Evolutionary conservation across 2,113 vertebrate species (phyloP).

Genomic region (Ploceus nigricollis): DNA sequence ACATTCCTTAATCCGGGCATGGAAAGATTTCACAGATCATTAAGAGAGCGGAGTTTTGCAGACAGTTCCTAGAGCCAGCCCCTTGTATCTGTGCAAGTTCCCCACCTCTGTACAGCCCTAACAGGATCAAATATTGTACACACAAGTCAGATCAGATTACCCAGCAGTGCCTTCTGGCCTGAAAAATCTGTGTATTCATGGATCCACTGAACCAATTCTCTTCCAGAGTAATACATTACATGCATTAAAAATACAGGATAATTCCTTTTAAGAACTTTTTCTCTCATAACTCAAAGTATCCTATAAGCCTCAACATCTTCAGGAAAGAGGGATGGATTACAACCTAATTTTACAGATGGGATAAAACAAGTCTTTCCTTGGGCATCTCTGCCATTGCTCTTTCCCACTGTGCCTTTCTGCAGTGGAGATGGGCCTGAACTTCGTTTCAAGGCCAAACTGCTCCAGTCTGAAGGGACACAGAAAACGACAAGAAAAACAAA

Average conservation of each 20-base stretch:
- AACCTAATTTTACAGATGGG: background rate
- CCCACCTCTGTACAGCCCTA: background rate
- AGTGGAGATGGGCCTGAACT: background rate
- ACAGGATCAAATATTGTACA: background rate
- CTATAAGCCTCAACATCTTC: background rate
- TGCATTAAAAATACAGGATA: background rate
- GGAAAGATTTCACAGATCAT: slow-evolving; percentile 4
- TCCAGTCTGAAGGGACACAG: background rate
- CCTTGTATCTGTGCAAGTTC: background rate
- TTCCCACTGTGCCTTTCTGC: background rate
- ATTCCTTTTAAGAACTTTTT: background rate
- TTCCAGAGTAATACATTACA: background rate
- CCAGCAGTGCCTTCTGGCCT: background rate
- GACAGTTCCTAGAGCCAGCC: background rate
- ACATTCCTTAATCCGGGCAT: background rate
- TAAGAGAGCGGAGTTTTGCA: background rate
- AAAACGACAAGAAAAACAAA: background rate
- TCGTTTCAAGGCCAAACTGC: background rate
- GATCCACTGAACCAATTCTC: background rate
- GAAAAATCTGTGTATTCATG: background rate
- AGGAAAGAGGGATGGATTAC: background rate
- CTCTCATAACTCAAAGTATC: background rate
- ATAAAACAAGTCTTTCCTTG: background rate
- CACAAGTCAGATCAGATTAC: background rate
- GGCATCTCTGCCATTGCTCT: background rate